These are phyloP conservation scores for Muntiacus reevesi DNA, from an alignment of 2,113 vertebrate genomes.

Conservation along the genomic window DNA sequence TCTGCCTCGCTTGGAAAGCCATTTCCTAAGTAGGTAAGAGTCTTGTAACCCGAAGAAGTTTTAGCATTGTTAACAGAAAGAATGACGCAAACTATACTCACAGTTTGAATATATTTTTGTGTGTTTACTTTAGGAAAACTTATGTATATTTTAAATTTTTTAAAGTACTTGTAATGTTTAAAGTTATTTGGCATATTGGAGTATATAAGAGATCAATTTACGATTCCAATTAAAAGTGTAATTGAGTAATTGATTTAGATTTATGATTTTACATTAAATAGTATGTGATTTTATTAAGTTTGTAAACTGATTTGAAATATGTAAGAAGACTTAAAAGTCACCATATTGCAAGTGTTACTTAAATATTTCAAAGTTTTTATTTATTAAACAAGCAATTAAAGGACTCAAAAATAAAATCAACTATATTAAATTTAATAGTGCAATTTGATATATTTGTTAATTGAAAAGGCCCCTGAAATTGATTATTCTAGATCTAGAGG, in stretches of 20 bases:
- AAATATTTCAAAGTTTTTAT: conserved; percentile 3
- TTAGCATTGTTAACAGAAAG: background rate
- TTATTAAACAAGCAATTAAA: conserved; percentile 31
- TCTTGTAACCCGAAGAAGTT: background rate
- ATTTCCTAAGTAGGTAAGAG: background rate
- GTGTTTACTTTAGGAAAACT: background rate
- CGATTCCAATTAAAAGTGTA: background rate
- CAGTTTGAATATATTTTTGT: background rate
- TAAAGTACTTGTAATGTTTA: background rate
- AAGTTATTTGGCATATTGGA: background rate
- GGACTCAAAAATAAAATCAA: conserved; percentile 18
- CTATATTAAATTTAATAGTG: background rate
- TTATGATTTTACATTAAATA: conserved; percentile 22
- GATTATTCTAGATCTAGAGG: background rate
- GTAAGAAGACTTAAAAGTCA: background rate
- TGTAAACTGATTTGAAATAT: background rate
- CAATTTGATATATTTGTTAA: conserved; percentile 22
- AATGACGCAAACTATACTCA: background rate
- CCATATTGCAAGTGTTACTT: background rate
- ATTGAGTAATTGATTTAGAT: background rate
- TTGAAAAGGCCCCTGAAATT: background rate
- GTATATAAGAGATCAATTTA: background rate
- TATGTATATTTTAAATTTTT: background rate
- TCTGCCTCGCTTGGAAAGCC: background rate
- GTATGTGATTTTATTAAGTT: background rate